phyloP scores from a whole-genome alignment of 2,113 vertebrate species.

The Pluvialis apricaria region DNA sequence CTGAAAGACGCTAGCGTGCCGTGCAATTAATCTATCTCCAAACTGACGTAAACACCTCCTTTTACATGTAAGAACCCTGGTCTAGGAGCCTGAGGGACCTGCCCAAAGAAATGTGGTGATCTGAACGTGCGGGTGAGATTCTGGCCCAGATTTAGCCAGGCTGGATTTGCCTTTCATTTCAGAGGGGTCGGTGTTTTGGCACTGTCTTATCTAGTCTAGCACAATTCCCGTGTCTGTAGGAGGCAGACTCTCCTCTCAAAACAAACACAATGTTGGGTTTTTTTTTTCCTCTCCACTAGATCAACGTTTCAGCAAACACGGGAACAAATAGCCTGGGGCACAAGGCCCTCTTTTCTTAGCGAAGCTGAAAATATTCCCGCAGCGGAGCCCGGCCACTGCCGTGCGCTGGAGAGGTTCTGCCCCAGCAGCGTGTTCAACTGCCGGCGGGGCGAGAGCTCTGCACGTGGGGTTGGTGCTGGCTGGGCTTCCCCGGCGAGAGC shows the following conservation, averaged over 20 bases:
- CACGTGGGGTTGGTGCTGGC: neutral
- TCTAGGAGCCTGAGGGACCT: neutral
- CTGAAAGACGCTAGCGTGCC: neutral
- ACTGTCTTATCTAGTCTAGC: neutral
- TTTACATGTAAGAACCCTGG: neutral
- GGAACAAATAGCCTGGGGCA: neutral
- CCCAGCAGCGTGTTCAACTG: neutral
- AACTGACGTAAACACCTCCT: neutral
- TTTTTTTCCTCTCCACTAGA: neutral
- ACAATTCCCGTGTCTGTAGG: fast-evolving
- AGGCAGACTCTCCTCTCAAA: neutral
- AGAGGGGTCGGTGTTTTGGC: neutral
- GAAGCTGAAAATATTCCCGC: neutral
- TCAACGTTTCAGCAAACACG: neutral
- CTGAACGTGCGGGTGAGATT: neutral
- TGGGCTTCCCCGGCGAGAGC: neutral
- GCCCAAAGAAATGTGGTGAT: neutral
- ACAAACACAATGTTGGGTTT: neutral
- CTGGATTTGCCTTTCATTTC: neutral
- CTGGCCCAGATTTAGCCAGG: neutral
- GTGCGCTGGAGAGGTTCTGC: neutral
- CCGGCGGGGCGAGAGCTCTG: neutral
- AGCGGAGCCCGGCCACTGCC: neutral
- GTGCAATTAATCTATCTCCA: neutral
- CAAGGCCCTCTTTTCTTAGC: neutral